Evolutionary conservation across 2,888 invertebrate genomes (phyloP), one percentile per base, ranked within the genome.

Genomic region (Philonicus albiceps): DNA sequence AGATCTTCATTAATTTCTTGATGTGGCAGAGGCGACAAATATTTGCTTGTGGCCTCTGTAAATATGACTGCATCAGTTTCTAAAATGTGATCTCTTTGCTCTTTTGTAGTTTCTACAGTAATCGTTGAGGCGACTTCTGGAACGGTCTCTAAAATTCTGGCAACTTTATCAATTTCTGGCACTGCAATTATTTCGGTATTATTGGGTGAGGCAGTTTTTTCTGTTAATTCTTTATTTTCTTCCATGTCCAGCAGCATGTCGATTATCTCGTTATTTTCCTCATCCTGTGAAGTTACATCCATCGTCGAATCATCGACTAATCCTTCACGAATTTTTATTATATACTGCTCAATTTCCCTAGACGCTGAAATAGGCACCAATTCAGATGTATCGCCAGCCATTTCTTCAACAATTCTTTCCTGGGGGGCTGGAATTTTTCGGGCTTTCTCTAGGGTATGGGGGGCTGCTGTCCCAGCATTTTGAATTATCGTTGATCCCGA

Each of bases 181-280:
- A 6, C 2, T 27, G 8, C 27, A 1, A 1, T 19, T 11, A 4
- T 49, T 49, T 49, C 27, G 0, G 7, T 19, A 2, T 64, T 19
- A 2, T 64, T 1, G 8, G 64, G 22, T 64, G 27, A 27, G 3
- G 64, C 7, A 4, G 1, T 13, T 13, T 11, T 49, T 11, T 64
- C 72, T 0, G 22, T 37, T 11, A 34, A 22, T 64, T 64, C 34
- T 8, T 72, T 83, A 72, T 40, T 31, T 31, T 83, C 83, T 37
- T 83, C 83, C 83, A 83, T 83, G 37, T 83, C 83, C n/a, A 83
- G 27, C 27, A 83, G 37, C 83, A 83, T 30, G 34, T 83, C 83
- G 8, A 83, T 64, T 7, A 83, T 72, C 8, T 83, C 83, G 8
- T 64, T 64, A 22, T 64, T 72, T 31, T 83, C 72, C 19, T 83